Evolutionary conservation across 2,888 invertebrate species (phyloP), one percentile per base, ranked within the genome.

Genomic region (Liopterus haemorrhoidalis): DNA sequence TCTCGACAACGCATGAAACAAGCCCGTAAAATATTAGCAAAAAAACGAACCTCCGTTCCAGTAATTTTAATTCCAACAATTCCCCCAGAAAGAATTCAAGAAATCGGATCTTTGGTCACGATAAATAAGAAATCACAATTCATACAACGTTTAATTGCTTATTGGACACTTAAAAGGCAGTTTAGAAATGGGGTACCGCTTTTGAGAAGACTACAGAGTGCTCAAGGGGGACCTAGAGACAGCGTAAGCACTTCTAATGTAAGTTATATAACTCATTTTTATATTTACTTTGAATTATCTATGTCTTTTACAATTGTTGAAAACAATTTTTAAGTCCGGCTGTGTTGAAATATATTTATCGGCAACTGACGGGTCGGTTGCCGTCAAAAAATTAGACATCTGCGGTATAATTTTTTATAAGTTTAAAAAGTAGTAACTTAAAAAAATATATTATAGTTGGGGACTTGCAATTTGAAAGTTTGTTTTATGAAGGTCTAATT

Each of bases 101-200:
- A 91, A 67, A 91, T 95, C 49, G 85, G 90, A 0, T 75, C 78
- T 8, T 66, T 90, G 59, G 87, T 93, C 5, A 76, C 74, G 20
- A 70, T 76, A 53, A 60, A 81, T 47, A 87, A 88, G 58, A 81
- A 87, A 50, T 84, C 86, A 16, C 84, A 86, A 55, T 85, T 97
- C 57, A 82, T 96, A 58, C 87, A 88, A 62, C 75, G 92, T 2
- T 72, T 99, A 9, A 82, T 96, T 42, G 89, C 93, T 1, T 99
- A 96, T 63, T 99, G 99, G 99, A 96, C 93, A 3, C 70, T 97
- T 30, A 99, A 99, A 67, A 71, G 99, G 1, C 92, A 94, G 62
- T 86, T 87, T 50, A 72, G 97, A 37, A 95, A 96, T 62, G 99
- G 99, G 0, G 96, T 96, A 5, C 97, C 99, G 0, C 72, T 99